phyloP scores from a whole-genome alignment of 1,140 invertebrate genomes.

The Drosophila lini region DNA sequence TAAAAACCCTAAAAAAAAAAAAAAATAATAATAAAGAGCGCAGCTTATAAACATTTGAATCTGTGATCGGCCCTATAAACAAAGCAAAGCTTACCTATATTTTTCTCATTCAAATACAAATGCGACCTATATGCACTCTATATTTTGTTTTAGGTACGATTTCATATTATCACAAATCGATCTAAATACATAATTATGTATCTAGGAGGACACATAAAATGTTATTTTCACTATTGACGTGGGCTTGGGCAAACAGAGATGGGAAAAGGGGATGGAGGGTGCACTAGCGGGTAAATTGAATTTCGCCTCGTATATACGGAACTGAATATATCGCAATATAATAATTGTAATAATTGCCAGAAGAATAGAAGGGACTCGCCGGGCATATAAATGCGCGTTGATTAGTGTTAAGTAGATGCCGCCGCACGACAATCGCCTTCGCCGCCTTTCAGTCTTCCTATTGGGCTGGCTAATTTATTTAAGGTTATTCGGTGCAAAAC shows the following conservation, averaged over 20 bases:
- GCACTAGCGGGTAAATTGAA: conserved; percentile 16
- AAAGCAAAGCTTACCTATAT: too few relatives aligned
- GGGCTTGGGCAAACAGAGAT: not conserved
- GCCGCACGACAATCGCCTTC: conserved; percentile 4
- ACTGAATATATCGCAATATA: not conserved
- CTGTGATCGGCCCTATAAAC: too few relatives aligned
- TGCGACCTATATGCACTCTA: too few relatives aligned
- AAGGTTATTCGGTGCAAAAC: too few relatives aligned
- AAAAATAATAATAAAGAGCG: not conserved
- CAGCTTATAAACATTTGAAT: too few relatives aligned
- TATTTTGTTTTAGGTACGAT: not conserved
- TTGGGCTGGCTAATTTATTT: not conserved
- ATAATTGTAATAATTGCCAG: conserved; percentile 7
- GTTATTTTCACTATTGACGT: not conserved
- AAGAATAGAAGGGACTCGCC: conserved; percentile 6
- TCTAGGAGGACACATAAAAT: too few relatives aligned
- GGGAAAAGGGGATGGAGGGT: not conserved
- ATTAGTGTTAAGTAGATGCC: conserved; percentile 31
- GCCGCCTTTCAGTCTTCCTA: conserved; percentile 8
- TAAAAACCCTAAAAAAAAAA: not conserved
- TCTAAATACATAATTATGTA: too few relatives aligned
- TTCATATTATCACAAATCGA: not conserved
- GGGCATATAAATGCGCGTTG: conserved; percentile 49
- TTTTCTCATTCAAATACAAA: too few relatives aligned
- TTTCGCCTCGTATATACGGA: conserved; percentile 18